Conservation (phyloP, 2,888 invertebrate species). For the Xiphydria camelus region DNA sequence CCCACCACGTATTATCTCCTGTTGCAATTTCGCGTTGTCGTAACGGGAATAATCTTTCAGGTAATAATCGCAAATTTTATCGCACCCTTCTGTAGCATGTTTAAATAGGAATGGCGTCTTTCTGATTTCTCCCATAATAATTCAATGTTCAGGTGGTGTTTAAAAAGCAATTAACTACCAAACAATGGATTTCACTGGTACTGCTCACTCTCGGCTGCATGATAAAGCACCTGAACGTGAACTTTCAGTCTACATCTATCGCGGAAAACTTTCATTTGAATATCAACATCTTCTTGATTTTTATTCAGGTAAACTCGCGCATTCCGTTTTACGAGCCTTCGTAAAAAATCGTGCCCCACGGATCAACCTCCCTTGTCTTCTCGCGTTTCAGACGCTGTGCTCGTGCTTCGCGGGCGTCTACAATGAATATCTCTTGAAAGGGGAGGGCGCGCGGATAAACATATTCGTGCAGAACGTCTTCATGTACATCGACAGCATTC, state of each 20-base stretch:
- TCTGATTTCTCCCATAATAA: slow-evolving; percentile 4
- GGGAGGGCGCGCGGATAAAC: slow-evolving; percentile 79
- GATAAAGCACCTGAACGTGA: slow-evolving; percentile 77
- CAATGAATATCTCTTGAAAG: slow-evolving; percentile 91
- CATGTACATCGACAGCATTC: slow-evolving; percentile 92
- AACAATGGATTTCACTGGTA: slow-evolving; percentile 89
- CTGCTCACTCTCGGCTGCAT: slow-evolving; percentile 88
- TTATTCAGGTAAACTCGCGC: slow-evolving; percentile 56
- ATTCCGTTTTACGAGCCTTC: too few relatives aligned
- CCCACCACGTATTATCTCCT: slow-evolving; percentile 93
- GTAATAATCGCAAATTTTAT: slow-evolving; percentile 58
- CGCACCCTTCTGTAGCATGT: not conserved
- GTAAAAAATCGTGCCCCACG: not conserved
- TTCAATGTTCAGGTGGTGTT: slow-evolving; percentile 73
- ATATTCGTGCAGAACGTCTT: slow-evolving; percentile 93
- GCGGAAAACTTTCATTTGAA: slow-evolving; percentile 41
- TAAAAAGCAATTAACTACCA: slow-evolving; percentile 74
- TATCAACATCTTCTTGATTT: slow-evolving; percentile 53
- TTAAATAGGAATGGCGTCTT: slow-evolving; percentile 11
- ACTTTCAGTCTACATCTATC: slow-evolving; percentile 56
- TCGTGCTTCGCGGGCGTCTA: slow-evolving; percentile 95
- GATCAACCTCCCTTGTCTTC: not conserved
- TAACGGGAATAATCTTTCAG: slow-evolving; percentile 91
- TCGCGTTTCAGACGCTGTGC: slow-evolving; percentile 76
- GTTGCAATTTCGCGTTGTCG: slow-evolving; percentile 87